Base-by-base conservation (phyloP, 2,888 invertebrate species). In the Xestia ashworthii region DNA sequence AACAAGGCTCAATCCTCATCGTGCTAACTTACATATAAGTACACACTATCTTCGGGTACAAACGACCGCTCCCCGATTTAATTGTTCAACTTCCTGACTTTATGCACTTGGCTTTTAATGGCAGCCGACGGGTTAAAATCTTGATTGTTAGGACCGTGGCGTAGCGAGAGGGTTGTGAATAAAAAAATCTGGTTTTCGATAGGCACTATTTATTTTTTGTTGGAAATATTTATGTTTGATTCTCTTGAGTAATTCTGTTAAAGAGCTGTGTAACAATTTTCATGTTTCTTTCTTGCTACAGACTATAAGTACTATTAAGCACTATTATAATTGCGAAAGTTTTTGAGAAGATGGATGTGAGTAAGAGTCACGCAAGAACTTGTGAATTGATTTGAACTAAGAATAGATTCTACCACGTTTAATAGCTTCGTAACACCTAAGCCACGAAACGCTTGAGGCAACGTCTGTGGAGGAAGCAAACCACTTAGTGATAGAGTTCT, bases 41-140 rank as follows among this genome's bases (percentile, higher is more conserved):
- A 84, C 85, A 82, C 78, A 85, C 87, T 91, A 91, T 93, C 92
- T 93, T 90, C 88, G 88, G 91, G 90, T 89, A 90, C 85, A 90
- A 93, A 93, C 92, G 92, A 93, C 92, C 87, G 82, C 84, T 90
- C 90, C 90, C 91, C 92, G 92, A 94, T 94, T 94, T 94, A 95
- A 95, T 94, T 93, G 93, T 93, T 90, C 89, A 95, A 95, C 92
- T 94, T 94, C 93, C 89, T 86, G 90, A 91, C 93, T 93, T 93
- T 91, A 93, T 93, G 93, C 94, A 93, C 93, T 92, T 92, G 89
- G 87, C 89, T 91, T 91, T 93, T 93, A 94, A 94, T 92, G 91
- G 91, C 90, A 90, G 92, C 87, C 91, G 89, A 72, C 90, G 91
- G 90, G 92, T 92, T 93, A 91, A 92, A 88, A 86, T 84, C 83